Conservation (phyloP, 2,888 invertebrate genomes). For the Trissolcus japonicus region DNA sequence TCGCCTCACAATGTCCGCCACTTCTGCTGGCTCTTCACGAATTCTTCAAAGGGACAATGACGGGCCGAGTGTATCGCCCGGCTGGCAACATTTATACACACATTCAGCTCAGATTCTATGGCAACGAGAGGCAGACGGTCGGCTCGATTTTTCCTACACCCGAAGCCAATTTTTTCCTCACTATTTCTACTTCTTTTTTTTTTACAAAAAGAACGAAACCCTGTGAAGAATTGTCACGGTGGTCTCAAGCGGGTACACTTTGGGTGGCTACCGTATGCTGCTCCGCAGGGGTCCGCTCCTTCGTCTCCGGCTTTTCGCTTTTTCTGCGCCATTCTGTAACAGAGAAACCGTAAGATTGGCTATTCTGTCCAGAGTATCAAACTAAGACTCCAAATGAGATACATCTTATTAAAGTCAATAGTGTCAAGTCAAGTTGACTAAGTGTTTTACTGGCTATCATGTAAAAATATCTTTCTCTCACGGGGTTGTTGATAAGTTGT, state of each 20-base stretch:
- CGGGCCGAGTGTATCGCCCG: conserved; percentile 35
- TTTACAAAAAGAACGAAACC: conserved; percentile 67
- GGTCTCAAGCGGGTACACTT: conserved; percentile 70
- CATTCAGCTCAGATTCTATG: conserved; percentile 37
- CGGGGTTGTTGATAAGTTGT: conserved; percentile 18
- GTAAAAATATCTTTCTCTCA: conserved; percentile 16
- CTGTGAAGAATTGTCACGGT: conserved; percentile 69
- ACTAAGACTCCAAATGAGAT: conserved; percentile 17
- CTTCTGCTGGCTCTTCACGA: conserved; percentile 37
- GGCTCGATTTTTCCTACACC: conserved; percentile 27
- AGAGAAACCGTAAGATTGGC: conserved; percentile 11
- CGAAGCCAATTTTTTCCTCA: conserved; percentile 31
- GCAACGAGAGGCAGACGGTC: conserved; percentile 26
- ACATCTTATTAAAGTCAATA: conserved; percentile 1
- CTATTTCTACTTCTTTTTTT: conserved; percentile 37
- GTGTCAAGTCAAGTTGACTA: conserved; percentile 21
- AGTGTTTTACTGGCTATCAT: conserved; percentile 12
- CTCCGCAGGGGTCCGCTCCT: conserved; percentile 66
- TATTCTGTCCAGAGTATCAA: not conserved
- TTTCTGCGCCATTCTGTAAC: conserved; percentile 28
- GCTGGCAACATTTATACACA: conserved; percentile 25
- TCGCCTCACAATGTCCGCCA: conserved; percentile 44
- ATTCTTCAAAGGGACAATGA: conserved; percentile 42
- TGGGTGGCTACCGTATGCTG: conserved; percentile 69
- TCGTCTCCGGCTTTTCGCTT: conserved; percentile 32